Base-by-base conservation (phyloP, 2,888 invertebrate species). In the Willowsia nigromaculata region DNA sequence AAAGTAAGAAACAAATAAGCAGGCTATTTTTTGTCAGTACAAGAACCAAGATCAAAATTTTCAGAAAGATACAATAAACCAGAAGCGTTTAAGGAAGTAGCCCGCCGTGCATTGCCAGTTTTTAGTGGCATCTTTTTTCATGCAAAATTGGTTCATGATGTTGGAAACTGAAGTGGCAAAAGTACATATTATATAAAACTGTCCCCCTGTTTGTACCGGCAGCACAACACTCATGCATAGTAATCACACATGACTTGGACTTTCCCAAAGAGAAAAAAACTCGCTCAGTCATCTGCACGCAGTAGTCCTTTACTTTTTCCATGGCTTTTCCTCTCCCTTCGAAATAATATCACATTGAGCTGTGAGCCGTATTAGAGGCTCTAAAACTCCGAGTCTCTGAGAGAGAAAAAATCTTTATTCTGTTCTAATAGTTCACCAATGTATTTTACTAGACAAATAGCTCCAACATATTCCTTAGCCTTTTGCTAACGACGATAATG, bases 191-290 rank as follows among this genome's bases (percentile, higher is more conserved):
- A 68, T 83, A 83, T 83, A 43, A 84, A 85, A 84, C 3, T 84
- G 56, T 3, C n/a, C 15, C 33, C 15, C 33, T 33, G 1, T 33
- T 27, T 68, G 22, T n/a, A 7, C 18, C 37, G 18, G 37, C 11
- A 71, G 1, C 25, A 43, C 65, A 71, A 62, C 62, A 85, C 65
- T 65, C 76, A 85, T 78, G 85, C 85, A 85, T 85, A 85, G 62
- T 78, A 85, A 85, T 85, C 78, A 25, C 43, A 62, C 59, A 76
- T 47, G 85, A 78, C 76, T 85, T 71, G 56, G 84, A 56, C 37
- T 30, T 59, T 65, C 15, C 33, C 9, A 78, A 47, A n/a, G 43
- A 25, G n/a, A 85, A 83, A 33, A 47, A n/a, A n/a, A n/a, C n/a
- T n/a, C 53, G 37, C 74, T 56, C 59, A 85, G 85, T 78, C 76